Evolutionary conservation across 2,113 vertebrate genomes (phyloP), one percentile per base, ranked within the genome.

Genomic region (Cyprinodon tularosa): DNA sequence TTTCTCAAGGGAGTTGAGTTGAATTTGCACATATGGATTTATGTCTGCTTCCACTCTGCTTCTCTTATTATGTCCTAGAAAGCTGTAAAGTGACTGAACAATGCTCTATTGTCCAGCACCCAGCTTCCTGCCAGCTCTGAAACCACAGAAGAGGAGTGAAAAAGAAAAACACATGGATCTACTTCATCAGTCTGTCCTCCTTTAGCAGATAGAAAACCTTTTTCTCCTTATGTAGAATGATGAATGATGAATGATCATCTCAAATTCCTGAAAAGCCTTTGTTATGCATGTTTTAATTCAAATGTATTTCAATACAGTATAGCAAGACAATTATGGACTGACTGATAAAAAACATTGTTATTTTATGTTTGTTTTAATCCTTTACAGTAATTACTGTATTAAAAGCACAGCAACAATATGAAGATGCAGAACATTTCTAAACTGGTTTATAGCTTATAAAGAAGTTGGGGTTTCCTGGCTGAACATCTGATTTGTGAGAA

Each of bases 101-200:
- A 90, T 83, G 72, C 70, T 81, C 81, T 71, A 88, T 91, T 93
- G 90, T 94, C 79, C 84, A 87, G 72, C 82, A 62, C 48, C 69
- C 44, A 17, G 83, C 78, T 86, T 93, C 89, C 93, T 90, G 88
- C 61, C 37, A 2, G 61, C 60, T 81, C 79, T 76, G 74, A 89
- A 82, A 83, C 81, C 65, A 88, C 67, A 83, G 90, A 87, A 84
- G 65, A 66, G 69, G 29, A 81, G 82, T 6, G 2, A 47, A 82
- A 86, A 82, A 80, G 83, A 60, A 82, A 64, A 40, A 76, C 71
- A 66, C 69, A 73, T 62, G 61, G n/a, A 47, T 62, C 11, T 39
- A 38, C 29, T 45, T 77, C 81, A 85, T 69, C 79, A 59, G 61
- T 66, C 44, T 39, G 59, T 42, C 53, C 38, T n/a, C 71, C 71